Conservation (phyloP, 37 sponge, comb jelly and placozoan genomes). For the Axinella damicornis region DNA sequence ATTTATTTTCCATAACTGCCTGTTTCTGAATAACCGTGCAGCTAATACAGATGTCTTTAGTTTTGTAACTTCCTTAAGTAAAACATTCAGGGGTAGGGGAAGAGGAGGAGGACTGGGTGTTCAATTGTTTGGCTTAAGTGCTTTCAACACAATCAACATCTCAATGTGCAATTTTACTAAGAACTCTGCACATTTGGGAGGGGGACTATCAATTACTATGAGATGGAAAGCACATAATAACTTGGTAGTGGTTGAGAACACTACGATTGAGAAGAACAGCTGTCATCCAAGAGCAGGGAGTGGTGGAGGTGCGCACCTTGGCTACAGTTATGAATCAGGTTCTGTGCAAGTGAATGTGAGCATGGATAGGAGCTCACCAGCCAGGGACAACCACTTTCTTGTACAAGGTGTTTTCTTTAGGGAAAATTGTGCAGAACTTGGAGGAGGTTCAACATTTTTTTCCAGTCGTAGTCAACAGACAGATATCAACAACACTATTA, state of each 20-base stretch:
- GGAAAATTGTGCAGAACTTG: slow-evolving; percentile 12
- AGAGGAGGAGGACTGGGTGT: no score
- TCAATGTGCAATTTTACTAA: neutral
- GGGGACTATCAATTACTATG: slow-evolving; percentile 8
- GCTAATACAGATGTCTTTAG: no score
- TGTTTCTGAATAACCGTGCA: no score
- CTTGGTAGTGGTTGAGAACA: neutral
- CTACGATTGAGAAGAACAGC: neutral
- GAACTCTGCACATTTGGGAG: slow-evolving; percentile 21
- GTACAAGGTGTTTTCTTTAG: neutral
- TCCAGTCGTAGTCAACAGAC: neutral
- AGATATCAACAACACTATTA: neutral
- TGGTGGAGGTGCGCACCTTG: slow-evolving; percentile 14
- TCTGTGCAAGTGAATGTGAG: neutral
- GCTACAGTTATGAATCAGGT: neutral
- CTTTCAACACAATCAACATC: no score
- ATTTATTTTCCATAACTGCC: no score
- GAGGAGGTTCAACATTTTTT: slow-evolving; percentile 15
- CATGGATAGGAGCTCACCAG: neutral
- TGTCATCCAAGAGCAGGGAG: neutral
- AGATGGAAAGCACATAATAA: neutral
- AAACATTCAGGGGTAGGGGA: no score
- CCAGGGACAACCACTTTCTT: no score
- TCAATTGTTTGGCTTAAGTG: no score
- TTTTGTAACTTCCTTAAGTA: no score